phyloP scores from a whole-genome alignment of 2,888 invertebrate genomes.

The Conistra vaccinii region DNA sequence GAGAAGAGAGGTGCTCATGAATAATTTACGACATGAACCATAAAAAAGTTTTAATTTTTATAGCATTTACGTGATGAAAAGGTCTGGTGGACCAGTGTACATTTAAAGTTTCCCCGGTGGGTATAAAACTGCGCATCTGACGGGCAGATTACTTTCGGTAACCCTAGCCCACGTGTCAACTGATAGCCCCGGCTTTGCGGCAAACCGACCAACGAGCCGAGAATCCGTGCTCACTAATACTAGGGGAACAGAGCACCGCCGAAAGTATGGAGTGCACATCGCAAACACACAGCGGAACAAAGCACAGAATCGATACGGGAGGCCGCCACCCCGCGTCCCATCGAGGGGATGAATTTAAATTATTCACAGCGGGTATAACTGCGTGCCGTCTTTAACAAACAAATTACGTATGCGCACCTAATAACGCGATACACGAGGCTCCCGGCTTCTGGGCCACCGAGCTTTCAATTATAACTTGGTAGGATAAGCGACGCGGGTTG shows the following conservation, averaged over 20 bases:
- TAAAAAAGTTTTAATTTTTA: conserved; percentile 73
- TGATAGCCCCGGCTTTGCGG: conserved; percentile 84
- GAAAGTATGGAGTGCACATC: conserved; percentile 79
- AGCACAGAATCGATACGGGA: conserved; percentile 84
- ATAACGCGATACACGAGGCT: conserved; percentile 86
- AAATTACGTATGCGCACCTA: conserved; percentile 90
- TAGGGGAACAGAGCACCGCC: conserved; percentile 78
- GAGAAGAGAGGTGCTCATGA: conserved; percentile 73
- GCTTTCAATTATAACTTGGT: conserved; percentile 89
- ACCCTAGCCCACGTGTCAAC: conserved; percentile 79
- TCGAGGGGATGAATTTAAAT: conserved; percentile 90
- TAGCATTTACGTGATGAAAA: conserved; percentile 66
- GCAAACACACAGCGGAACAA: conserved; percentile 70
- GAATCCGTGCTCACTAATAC: conserved; percentile 83
- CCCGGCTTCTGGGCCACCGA: conserved; percentile 84
- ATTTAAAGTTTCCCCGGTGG: conserved; percentile 54
- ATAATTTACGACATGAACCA: conserved; percentile 74
- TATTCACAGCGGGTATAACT: conserved; percentile 90
- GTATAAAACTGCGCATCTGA: conserved; percentile 58
- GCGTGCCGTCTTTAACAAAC: conserved; percentile 90
- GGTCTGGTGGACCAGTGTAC: conserved; percentile 52
- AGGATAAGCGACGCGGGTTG: conserved; percentile 84
- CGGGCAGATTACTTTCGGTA: conserved; percentile 65
- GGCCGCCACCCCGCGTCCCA: conserved; percentile 79
- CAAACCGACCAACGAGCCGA: conserved; percentile 83